Conservation (phyloP, 2,888 invertebrate species). For the Agrochola litura region DNA sequence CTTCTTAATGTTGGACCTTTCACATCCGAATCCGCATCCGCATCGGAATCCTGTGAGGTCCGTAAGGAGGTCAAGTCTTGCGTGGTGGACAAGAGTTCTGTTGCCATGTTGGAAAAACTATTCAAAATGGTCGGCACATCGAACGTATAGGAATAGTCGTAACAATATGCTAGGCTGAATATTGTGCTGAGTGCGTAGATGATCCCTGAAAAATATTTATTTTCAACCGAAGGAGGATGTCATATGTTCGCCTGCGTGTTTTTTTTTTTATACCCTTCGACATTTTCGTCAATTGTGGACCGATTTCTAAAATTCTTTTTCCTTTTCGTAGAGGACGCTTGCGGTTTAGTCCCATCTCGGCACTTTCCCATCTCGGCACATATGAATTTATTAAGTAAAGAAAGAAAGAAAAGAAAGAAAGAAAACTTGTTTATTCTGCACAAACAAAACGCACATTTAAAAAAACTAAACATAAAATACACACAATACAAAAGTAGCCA, state of each 20-base stretch:
- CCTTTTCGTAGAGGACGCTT: no score
- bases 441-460: no score
- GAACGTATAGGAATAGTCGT: not conserved
- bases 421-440: no score
- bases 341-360: no score
- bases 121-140: constrained; percentile 17
- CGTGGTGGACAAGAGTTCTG: not conserved
- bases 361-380: no score
- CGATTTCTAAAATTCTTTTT: no score
- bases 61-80: not conserved
- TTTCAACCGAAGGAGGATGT: not conserved
- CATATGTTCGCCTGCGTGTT: not conserved
- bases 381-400: no score
- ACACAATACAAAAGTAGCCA: no score
- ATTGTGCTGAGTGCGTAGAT: constrained; percentile 13
- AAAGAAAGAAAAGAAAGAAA: no score
- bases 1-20: not conserved
- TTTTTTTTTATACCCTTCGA: no score
- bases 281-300: no score
- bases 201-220: constrained; percentile 26
- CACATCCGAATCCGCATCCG: not conserved
- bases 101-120: not conserved
- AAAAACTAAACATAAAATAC: no score
- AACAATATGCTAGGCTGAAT: constrained; percentile 5
- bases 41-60: not conserved